Evolutionary conservation across 2,888 invertebrate species (phyloP).

Genomic region (Hybos culiciformis): DNA sequence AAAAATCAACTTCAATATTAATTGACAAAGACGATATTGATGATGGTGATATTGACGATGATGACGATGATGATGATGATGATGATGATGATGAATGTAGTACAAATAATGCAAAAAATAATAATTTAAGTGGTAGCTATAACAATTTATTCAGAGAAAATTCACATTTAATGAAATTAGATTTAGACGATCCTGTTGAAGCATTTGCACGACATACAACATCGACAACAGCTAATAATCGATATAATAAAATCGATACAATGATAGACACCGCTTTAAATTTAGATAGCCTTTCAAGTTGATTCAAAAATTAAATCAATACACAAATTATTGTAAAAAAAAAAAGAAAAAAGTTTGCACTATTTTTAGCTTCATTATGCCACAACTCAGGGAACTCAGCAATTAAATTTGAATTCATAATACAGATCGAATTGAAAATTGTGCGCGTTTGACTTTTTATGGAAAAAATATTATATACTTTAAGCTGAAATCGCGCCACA

Average conservation of each 20-base stretch:
- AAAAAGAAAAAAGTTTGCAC: too few species aligned
- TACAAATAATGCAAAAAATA: conserved; percentile 23
- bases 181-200: conserved; percentile 35
- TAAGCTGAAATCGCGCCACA: too few species aligned
- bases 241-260: conserved; percentile 32
- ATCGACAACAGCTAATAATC: conserved; percentile 1
- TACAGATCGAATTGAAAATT: too few species aligned
- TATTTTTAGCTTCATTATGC: too few species aligned
- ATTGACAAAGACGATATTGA: conserved; percentile 30
- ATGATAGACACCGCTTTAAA: conserved; percentile 85
- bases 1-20: conserved; percentile 7
- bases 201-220: conserved; percentile 24
- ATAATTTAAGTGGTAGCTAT: conserved; percentile 34
- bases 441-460: too few species aligned
- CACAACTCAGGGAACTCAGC: too few species aligned
- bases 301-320: too few species aligned
- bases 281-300: conserved; percentile 75
- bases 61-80: conserved; percentile 32
- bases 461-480: too few species aligned
- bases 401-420: too few species aligned
- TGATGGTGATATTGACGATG: conserved; percentile 26
- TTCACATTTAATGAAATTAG: conserved; percentile 32
- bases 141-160: conserved; percentile 34
- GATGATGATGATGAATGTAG: conserved; percentile 31
- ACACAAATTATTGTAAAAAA: too few species aligned